Conservation (phyloP, 2,113 vertebrate species). For the Chloebia gouldiae region DNA sequence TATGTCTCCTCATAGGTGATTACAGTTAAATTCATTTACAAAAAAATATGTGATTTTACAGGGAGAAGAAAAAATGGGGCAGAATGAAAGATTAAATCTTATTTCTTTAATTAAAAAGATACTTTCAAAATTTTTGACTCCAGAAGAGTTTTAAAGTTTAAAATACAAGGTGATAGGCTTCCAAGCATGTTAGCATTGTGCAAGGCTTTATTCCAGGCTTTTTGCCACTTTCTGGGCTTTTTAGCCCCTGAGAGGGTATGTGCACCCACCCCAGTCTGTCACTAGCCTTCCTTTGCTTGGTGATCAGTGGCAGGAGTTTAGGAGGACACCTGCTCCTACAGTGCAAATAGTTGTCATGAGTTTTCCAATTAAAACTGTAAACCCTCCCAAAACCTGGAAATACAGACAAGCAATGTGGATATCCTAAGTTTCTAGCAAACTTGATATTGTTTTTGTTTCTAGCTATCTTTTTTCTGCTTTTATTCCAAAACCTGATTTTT, state of each 20-base stretch:
- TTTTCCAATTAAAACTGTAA: neutral
- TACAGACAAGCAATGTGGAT: neutral
- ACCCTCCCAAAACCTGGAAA: neutral
- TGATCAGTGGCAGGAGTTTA: neutral
- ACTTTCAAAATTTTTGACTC: neutral
- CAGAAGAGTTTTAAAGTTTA: neutral
- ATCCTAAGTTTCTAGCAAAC: neutral
- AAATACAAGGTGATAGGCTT: neutral
- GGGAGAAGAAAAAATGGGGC: neutral
- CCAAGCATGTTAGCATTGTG: neutral
- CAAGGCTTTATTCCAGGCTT: neutral
- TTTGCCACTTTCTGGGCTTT: neutral
- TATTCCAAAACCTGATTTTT: neutral
- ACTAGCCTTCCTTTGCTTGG: neutral
- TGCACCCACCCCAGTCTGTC: rapidly evolving
- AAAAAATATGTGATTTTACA: neutral
- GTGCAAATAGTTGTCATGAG: neutral
- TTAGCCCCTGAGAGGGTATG: neutral
- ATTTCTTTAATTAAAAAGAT: neutral
- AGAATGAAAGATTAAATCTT: neutral
- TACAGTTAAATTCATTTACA: neutral
- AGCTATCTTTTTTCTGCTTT: neutral
- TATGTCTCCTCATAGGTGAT: neutral
- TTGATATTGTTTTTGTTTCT: neutral
- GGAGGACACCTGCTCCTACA: neutral